A percentile compares a stretch with the other conserved stretches of the same genome.
These are phyloP conservation scores for Neoitamus cyanurus DNA, from an alignment of 2,888 invertebrate genomes.

Conservation along the genomic window DNA sequence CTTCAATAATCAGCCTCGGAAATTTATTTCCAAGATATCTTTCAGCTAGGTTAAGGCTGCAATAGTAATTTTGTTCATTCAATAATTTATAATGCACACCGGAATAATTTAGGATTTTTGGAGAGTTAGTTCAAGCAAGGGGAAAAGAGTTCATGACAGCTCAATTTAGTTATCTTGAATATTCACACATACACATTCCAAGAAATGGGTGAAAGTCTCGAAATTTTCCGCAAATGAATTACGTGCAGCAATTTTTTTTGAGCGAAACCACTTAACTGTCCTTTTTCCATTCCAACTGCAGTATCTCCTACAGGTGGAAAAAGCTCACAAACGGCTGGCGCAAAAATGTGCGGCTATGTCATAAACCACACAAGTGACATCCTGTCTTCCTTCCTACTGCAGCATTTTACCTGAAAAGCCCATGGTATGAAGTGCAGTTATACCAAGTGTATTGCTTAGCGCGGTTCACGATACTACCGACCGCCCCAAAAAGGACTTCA, in stretches of 20 bases:
- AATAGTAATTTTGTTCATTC: too few species aligned
- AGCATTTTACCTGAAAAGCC: neutral
- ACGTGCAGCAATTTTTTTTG: constrained; percentile 27
- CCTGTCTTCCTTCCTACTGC: neutral
- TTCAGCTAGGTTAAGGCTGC: too few species aligned
- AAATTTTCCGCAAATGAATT: constrained; percentile 13
- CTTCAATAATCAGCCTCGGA: too few species aligned
- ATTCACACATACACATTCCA: too few species aligned
- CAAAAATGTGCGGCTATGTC: neutral
- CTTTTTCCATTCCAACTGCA: constrained; percentile 21
- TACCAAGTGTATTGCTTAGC: neutral
- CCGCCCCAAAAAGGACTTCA: neutral
- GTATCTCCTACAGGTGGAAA: neutral
- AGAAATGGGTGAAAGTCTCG: neutral
- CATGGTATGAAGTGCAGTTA: neutral
- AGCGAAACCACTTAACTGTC: constrained; percentile 23
- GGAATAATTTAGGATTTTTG: too few species aligned
- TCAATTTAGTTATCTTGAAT: too few species aligned
- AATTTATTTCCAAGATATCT: too few species aligned
- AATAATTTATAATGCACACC: too few species aligned
- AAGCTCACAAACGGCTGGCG: neutral
- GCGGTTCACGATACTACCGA: neutral
- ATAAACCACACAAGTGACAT: constrained; percentile 36
- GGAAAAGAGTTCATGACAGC: too few species aligned
- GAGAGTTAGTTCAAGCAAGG: too few species aligned